Percentiles rank a stretch among this genome's conserved stretches.
Evolutionary conservation across 1,140 invertebrate genomes (phyloP).

Genomic region (Monomorium pharaonis): DNA sequence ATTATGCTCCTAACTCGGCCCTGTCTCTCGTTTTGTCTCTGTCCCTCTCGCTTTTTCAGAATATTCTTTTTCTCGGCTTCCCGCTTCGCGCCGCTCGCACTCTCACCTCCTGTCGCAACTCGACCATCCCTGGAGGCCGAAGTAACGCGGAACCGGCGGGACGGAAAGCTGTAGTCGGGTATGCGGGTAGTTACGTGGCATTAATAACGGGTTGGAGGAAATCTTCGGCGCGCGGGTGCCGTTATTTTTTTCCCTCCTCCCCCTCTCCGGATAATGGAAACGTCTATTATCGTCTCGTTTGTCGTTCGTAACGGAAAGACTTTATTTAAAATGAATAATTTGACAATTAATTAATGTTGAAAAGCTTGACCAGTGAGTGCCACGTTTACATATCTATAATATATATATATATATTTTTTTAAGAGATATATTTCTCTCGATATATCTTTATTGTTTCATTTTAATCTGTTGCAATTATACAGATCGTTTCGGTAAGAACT

Average conservation of each 20-base stretch:
- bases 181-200: constrained; percentile 46
- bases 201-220: constrained; percentile 35
- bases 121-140: constrained; percentile 54
- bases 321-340: background rate
- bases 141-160: constrained; percentile 33
- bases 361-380: no score
- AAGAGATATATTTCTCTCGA: background rate
- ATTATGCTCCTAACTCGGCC: constrained; percentile 73
- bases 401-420: background rate
- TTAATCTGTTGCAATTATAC: background rate
- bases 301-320: background rate
- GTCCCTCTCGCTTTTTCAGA: constrained; percentile 8
- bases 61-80: background rate
- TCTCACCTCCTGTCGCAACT: constrained; percentile 19
- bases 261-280: constrained; percentile 3
- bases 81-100: constrained; percentile 19
- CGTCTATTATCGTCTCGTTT: background rate
- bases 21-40: constrained; percentile 61
- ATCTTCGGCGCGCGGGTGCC: background rate
- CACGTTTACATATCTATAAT: background rate
- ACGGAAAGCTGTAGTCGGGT: constrained; percentile 62
- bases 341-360: background rate
- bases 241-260: background rate
- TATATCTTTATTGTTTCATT: constrained; percentile 1
- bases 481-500: background rate